Evolutionary conservation across 2,113 vertebrate species (phyloP).

Genomic region (Poecile atricapillus): DNA sequence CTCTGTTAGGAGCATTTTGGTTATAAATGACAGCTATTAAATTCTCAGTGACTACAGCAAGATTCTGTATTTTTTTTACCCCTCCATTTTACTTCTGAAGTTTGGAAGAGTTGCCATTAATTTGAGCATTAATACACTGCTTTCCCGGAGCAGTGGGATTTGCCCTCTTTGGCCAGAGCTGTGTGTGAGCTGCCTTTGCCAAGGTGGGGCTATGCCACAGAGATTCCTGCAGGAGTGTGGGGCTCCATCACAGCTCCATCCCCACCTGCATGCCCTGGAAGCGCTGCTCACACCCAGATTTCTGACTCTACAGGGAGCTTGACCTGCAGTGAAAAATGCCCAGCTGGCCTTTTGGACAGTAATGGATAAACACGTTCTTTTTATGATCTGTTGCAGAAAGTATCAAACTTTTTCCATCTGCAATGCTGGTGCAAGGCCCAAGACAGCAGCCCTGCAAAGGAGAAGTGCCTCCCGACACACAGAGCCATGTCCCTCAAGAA

Average conservation of each 20-base stretch:
- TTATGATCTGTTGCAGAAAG: not conserved
- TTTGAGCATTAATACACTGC: too few relatives aligned
- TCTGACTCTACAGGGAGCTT: not conserved
- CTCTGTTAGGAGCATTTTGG: not conserved
- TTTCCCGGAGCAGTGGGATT: not conserved
- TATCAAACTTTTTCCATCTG: not conserved
- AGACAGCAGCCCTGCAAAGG: not conserved
- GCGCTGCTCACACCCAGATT: not conserved
- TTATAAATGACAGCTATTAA: not conserved
- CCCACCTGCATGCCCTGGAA: not conserved
- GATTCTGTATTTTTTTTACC: accelerated
- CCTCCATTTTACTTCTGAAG: not conserved
- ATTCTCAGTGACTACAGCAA: not conserved
- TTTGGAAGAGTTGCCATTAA: not conserved
- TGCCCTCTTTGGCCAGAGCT: not conserved
- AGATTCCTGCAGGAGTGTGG: not conserved
- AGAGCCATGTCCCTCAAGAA: not conserved
- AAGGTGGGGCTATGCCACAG: not conserved
- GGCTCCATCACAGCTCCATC: not conserved
- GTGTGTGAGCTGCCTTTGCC: not conserved
- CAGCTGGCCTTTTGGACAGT: not conserved
- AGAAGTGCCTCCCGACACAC: not conserved
- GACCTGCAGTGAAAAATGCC: not conserved
- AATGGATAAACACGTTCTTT: not conserved
- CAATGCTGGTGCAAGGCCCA: not conserved